phyloP scores from a whole-genome alignment of 2,113 vertebrate genomes.

The Gorsachius goisagi region DNA sequence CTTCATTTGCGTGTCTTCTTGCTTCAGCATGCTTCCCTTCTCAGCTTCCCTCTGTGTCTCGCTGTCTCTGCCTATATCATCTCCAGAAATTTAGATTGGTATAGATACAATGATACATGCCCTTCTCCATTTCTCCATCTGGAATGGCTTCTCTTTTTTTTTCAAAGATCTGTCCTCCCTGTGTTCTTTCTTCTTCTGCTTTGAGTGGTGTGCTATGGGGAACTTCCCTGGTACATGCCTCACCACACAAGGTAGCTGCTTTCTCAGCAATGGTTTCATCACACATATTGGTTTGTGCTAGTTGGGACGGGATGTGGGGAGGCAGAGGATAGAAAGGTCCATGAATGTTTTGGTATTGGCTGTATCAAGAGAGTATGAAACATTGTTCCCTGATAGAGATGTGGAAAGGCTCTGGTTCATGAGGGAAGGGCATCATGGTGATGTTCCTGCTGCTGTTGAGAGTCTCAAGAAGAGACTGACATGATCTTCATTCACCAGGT shows the following conservation, averaged over 20 bases:
- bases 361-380: neutral
- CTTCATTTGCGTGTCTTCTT: neutral
- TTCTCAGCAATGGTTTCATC: neutral
- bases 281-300: neutral
- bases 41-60: neutral
- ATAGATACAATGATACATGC: neutral
- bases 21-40: neutral
- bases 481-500: neutral
- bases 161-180: neutral
- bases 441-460: neutral
- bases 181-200: neutral
- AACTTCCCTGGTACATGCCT: neutral
- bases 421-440: neutral
- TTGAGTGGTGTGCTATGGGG: neutral
- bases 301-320: rapidly evolving
- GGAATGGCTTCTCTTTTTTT: neutral
- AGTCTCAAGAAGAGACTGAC: neutral
- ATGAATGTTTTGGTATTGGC: neutral
- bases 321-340: neutral
- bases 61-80: neutral
- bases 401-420: neutral
- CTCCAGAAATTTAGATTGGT: neutral
- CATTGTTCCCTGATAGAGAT: neutral
- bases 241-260: rapidly evolving
- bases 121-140: neutral